Base-by-base conservation (phyloP, 2,888 invertebrate species). In the Stenurella melanura region DNA sequence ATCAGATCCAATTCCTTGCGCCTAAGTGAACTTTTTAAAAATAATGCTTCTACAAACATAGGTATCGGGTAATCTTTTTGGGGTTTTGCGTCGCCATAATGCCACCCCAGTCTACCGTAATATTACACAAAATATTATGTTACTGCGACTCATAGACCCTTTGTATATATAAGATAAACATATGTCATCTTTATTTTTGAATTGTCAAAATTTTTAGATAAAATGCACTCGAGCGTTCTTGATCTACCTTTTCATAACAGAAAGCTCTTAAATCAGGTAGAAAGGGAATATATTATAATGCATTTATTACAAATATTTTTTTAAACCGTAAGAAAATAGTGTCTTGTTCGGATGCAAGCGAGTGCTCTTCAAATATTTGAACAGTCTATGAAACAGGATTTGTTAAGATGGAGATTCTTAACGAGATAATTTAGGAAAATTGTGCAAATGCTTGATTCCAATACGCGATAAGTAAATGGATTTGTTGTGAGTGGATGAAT, bases 91-190 rank as follows among this genome's bases (percentile, higher is more conserved):
- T 79, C 77, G 58, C 73, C 75, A 78, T 72, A 83, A 84, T 83
- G 81, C 84, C 83, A 80, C 83, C 83, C 83, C 78, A 78, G 77
- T 78, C 78, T 78, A 79, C 80, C 81, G 78, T 79, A 84, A 86
- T 86, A 86, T 86, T 86, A 83, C 85, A 82, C 82, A 85, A 86
- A 86, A 86, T 86, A 86, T 86, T 86, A 84, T 85, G 85, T 86
- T 86, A 85, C 86, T 81, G 78, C 79, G 78, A 74, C 76, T 76
- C 72, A 75, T 78, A 79, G 80, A 77, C 73, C 79, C 82, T 83
- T 84, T 83, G 82, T 84, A 69, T 74, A 76, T 76, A 78, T 77
- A 81, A 86, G 85, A 85, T 86, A 86, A 85, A 86, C 86, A 86
- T 85, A 84, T 85, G 86, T 85, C 85, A 83, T 85, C 83, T 84